Conservation (phyloP, 2,888 invertebrate species). For the Drosophila crucigera region DNA sequence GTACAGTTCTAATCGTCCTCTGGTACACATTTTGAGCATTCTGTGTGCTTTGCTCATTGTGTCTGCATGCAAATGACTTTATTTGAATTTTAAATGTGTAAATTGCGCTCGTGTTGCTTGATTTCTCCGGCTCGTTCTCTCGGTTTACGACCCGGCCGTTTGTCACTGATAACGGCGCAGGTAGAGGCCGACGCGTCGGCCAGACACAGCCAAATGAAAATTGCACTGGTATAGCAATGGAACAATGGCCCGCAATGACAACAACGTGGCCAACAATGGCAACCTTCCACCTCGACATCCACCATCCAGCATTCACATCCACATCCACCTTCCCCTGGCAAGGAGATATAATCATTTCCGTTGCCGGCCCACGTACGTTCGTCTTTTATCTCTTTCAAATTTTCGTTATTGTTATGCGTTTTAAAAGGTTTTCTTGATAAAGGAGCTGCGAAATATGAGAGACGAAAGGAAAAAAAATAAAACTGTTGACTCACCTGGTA, state of each 20-base stretch:
- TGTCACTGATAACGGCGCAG: conserved; percentile 75
- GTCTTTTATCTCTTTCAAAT: conserved; percentile 79
- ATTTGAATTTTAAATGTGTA: conserved; percentile 80
- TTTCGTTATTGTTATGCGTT: conserved; percentile 77
- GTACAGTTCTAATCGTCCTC: conserved; percentile 9
- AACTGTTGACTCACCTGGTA: conserved; percentile 76
- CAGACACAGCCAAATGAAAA: conserved; percentile 70
- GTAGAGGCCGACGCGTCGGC: conserved; percentile 35
- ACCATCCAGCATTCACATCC: not conserved
- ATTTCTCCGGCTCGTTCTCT: conserved; percentile 43
- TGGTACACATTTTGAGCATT: conserved; percentile 7
- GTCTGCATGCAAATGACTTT: conserved; percentile 79
- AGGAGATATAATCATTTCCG: conserved; percentile 80
- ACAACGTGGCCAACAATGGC: conserved; percentile 52
- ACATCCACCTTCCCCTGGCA: conserved; percentile 29
- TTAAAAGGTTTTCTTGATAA: conserved; percentile 75
- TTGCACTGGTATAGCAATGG: conserved; percentile 61
- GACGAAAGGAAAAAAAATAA: conserved; percentile 33
- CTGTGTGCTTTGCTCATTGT: conserved; percentile 51
- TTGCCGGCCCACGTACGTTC: conserved; percentile 74
- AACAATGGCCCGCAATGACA: conserved; percentile 75
- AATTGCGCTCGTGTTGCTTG: conserved; percentile 69
- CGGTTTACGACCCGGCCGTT: conserved; percentile 75
- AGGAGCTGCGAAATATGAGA: conserved; percentile 41
- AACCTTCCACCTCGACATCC: conserved; percentile 7